phyloP scores from a whole-genome alignment of 2,797 vertebrate species.

The Nyctibius grandis region DNA sequence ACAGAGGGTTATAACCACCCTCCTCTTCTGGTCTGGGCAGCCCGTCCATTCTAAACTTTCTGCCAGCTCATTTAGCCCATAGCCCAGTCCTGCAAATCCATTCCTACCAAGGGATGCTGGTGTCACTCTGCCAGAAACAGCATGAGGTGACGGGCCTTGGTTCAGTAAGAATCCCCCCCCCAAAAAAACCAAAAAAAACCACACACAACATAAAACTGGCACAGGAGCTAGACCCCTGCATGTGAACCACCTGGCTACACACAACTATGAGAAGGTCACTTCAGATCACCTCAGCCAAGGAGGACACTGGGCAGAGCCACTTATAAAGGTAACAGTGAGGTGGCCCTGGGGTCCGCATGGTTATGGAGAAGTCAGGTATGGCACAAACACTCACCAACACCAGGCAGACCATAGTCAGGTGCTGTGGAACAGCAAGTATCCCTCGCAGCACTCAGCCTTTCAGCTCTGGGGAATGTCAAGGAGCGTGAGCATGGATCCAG shows the following conservation, averaged over 20 bases:
- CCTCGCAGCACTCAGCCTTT: not conserved
- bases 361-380: not conserved
- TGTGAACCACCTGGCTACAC: not conserved
- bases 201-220: not conserved
- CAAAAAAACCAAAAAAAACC: not conserved
- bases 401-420: not conserved
- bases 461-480: too few relatives aligned
- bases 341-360: not conserved
- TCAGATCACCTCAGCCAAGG: not conserved
- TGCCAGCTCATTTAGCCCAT: not conserved
- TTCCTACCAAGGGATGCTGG: not conserved
- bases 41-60: not conserved
- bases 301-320: too few relatives aligned
- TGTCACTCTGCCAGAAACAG: not conserved
- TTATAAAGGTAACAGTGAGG: not conserved
- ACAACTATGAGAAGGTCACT: rapidly evolving
- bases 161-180: not conserved
- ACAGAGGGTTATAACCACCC: not conserved
- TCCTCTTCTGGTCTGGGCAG: not conserved
- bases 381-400: not conserved
- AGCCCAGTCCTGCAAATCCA: not conserved
- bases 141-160: not conserved
- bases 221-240: not conserved
- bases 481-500: rapidly evolving
- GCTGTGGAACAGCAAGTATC: not conserved